phyloP scores from a whole-genome alignment of 1,140 invertebrate genomes.

The Conopomorpha cramerella region DNA sequence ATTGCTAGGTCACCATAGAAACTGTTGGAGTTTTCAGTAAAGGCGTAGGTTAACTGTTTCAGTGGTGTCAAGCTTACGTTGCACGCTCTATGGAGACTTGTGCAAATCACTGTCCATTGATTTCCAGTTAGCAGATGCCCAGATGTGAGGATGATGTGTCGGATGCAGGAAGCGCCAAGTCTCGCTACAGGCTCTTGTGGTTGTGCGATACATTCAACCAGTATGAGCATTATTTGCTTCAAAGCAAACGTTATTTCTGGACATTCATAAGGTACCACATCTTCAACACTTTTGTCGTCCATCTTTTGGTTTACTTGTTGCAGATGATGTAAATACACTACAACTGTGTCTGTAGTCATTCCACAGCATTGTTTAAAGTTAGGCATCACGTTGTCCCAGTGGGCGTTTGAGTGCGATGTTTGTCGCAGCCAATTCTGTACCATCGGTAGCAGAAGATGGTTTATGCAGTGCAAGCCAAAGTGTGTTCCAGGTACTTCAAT shows the following conservation, averaged over 20 bases:
- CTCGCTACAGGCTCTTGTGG: conserved; percentile 85
- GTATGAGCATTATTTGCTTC: conserved; percentile 83
- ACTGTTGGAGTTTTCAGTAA: conserved; percentile 86
- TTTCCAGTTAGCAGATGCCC: conserved; percentile 78
- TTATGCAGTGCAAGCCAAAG: conserved; percentile 88
- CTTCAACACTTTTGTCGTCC: conserved; percentile 30
- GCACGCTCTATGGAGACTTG: conserved; percentile 78
- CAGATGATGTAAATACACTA: conserved; percentile 71
- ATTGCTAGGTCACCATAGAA: conserved; percentile 92
- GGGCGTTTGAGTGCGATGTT: conserved; percentile 67
- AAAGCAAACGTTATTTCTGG: conserved; percentile 77
- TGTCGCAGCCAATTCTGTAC: conserved; percentile 88
- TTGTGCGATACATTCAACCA: conserved; percentile 89
- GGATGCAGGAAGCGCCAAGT: conserved; percentile 90
- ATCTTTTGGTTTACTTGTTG: conserved; percentile 44
- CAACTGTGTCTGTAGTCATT: conserved; percentile 87
- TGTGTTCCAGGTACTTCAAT: conserved; percentile 77
- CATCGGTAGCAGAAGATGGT: conserved; percentile 85
- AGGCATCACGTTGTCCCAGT: conserved; percentile 75
- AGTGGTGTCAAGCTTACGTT: conserved; percentile 82
- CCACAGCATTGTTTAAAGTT: conserved; percentile 95
- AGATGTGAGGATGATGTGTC: conserved; percentile 83
- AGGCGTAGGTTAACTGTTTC: conserved; percentile 84
- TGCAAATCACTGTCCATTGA: conserved; percentile 85
- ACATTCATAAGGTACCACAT: conserved; percentile 51